Evolutionary conservation across 1,140 invertebrate species (phyloP), one percentile per base, ranked within the genome.

Genomic region (Caerostris darwini): DNA sequence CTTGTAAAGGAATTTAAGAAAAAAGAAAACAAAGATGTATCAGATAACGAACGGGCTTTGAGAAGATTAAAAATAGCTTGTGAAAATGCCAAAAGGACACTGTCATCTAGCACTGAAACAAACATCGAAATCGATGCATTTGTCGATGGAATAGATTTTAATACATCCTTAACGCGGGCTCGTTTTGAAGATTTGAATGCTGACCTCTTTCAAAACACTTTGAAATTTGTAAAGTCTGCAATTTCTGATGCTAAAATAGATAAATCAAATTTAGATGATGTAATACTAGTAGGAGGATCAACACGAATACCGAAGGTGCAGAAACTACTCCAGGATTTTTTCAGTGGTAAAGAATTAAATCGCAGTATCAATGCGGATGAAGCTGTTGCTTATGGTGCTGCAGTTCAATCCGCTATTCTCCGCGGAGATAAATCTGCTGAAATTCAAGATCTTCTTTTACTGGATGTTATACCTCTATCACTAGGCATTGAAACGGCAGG

Each of bases 341-440:
- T 96, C 93, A 99, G 94, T 98, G 95, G 97, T 0, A 97, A 97
- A 94, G 97, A 97, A 94, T 95, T 98, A 69, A 97, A 97, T 96
- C 96, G 98, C 61, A 97, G 97, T 19, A 90, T 95, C 1, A 96
- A 96, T 94, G 96, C 96, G 7, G 97, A 97, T 95, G 96, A 97
- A 95, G 97, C 97, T 87, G 97, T 97, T 14, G 97, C 97, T 2
- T 96, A 97, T 87, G 97, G 97, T 59, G 97, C 97, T 58, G 96
- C 96, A 7, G 96, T 97, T 8, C 97, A 97, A 95, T 97, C 96
- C 7, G 97, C 96, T 77, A 96, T 96, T 54, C 94, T 96, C 71
- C 95, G 94, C 53, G 96, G 96, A 12, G 95, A 95, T 90, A 99
- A 95, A 99, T 99, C 96, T 98, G 98, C 95, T 99, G 99, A 96